Evolutionary conservation across 2,113 vertebrate species (phyloP), one percentile per base, ranked within the genome.

Genomic region (Zosterops borbonicus): DNA sequence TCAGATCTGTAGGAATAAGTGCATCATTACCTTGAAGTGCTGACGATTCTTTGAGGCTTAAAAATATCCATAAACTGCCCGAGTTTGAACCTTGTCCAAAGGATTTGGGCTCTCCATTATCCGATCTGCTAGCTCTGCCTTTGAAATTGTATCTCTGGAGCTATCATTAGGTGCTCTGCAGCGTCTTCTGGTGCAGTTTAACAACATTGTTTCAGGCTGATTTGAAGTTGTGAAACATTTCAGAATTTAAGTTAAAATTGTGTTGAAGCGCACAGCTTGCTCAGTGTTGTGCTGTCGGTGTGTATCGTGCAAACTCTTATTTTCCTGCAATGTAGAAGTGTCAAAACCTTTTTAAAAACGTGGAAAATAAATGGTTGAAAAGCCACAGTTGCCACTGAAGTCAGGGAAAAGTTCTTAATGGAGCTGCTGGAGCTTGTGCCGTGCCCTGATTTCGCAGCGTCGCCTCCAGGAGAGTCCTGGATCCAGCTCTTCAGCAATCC

Each of bases 111-210:
- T 94, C 91, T 79, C 94, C 95, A 94, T 97, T 95, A 96, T 97
- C 92, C 87, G 87, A 96, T 97, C 91, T 96, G 86, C 92, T 94
- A 90, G 93, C 89, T 96, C 73, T 96, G 95, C 91, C 91, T 96
- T 97, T 97, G 97, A 98, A 98, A 98, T 89, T 95, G 76, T 98
- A 80, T 97, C 96, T 97, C 93, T 87, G 97, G 75, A 97, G 94
- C 93, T 97, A 92, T 96, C 96, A 96, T 98, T 91, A 94, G 94
- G 93, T 95, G 74, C 97, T 94, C 96, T 79, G 63, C 82, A 94
- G 94, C 96, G 92, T 92, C 75, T 95, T 58, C 76, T 95, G 63
- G 65, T 94, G 83, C 92, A 93, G 77, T 65, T 84, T 60, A 74
- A 37, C 55, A 50, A 52, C 71, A 62, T 85, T 90, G 90, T 91